A percentile compares a stretch with the other conserved stretches of the same genome.
Evolutionary conservation across 2,888 invertebrate species (phyloP).

Genomic region (Neoascia interrupta): DNA sequence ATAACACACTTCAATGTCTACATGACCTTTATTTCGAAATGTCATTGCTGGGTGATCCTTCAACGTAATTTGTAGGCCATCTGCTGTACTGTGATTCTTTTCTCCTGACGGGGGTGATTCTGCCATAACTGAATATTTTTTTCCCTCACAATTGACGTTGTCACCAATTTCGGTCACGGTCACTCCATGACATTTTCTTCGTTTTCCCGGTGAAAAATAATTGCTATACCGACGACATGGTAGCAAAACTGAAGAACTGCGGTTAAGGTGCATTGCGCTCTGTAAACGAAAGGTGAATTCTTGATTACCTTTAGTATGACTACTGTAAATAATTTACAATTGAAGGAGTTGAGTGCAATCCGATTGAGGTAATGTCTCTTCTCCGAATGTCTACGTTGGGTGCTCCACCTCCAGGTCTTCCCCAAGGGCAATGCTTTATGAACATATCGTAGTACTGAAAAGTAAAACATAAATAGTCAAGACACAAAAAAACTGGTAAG

Average conservation of each 20-base stretch:
- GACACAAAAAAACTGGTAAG: neutral
- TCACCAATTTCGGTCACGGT: slow-evolving; percentile 59
- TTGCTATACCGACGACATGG: slow-evolving; percentile 77
- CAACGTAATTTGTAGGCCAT: slow-evolving; percentile 77
- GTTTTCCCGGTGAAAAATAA: slow-evolving; percentile 74
- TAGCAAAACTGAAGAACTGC: slow-evolving; percentile 74
- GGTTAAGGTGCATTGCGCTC: slow-evolving; percentile 73
- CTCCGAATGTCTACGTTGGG: slow-evolving; percentile 85
- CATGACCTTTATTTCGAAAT: slow-evolving; percentile 82
- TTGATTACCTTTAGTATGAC: slow-evolving; percentile 26
- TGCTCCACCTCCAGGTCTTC: slow-evolving; percentile 87
- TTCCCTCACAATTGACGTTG: slow-evolving; percentile 43
- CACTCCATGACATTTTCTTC: slow-evolving; percentile 75
- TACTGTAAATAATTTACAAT: slow-evolving; percentile 77
- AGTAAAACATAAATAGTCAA: neutral
- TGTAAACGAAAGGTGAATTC: slow-evolving; percentile 51
- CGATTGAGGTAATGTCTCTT: slow-evolving; percentile 85
- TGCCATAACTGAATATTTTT: slow-evolving; percentile 55
- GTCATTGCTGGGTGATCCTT: slow-evolving; percentile 84
- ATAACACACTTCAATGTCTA: slow-evolving; percentile 87
- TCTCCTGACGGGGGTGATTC: slow-evolving; percentile 69
- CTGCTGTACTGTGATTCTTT: slow-evolving; percentile 72
- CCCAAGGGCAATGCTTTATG: slow-evolving; percentile 89
- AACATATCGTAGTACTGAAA: slow-evolving; percentile 83
- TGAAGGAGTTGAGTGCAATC: slow-evolving; percentile 83